Evolutionary conservation across 2,113 vertebrate species (phyloP), one percentile per base, ranked within the genome.

Genomic region (Cynoglossus semilaevis): DNA sequence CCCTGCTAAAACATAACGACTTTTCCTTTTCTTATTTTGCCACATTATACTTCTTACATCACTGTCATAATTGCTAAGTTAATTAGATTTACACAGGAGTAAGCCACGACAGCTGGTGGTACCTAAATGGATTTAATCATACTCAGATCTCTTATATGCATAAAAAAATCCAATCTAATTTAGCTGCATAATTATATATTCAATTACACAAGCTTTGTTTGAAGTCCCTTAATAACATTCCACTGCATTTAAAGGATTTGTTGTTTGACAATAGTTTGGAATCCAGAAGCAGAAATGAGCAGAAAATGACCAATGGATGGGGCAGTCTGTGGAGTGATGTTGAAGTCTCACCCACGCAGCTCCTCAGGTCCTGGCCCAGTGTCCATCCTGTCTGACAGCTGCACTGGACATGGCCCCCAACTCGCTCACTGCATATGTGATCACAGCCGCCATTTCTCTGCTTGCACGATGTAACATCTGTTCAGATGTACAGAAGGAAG

Each of bases 381-480:
- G 67, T 59, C 91, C 91, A 93, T 34, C 90, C 89, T 1, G 63
- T 47, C 57, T 35, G 82, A 75, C 92, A 93, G 82, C 81, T 77
- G 59, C 92, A 93, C 46, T 82, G 82, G 40, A 91, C 51, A 0
- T 29, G 73, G 2, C 85, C 84, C 42, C 89, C 87, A 0, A 79
- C 72, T 8, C 74, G 61, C 37, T 84, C 29, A 0, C 63, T 67
- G 42, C 92, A 92, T 1, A 43, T 2, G 34, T 93, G 91, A 2
- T 86, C 82, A 45, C 92, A 93, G 3, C 92, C 92, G 0, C 90
- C 91, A 18, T 92, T 93, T 67, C 89, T 84, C 65, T 85, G 72
- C 19, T 63, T 70, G 60, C 92, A 93, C 1, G 90, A 89, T 8
- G 82, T 89, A n/a, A 84, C 76, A 57, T 89, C 91, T 92, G 67